These are phyloP conservation scores for Rattus rattus DNA, from an alignment of 2,113 vertebrate species.

Conservation along the genomic window DNA sequence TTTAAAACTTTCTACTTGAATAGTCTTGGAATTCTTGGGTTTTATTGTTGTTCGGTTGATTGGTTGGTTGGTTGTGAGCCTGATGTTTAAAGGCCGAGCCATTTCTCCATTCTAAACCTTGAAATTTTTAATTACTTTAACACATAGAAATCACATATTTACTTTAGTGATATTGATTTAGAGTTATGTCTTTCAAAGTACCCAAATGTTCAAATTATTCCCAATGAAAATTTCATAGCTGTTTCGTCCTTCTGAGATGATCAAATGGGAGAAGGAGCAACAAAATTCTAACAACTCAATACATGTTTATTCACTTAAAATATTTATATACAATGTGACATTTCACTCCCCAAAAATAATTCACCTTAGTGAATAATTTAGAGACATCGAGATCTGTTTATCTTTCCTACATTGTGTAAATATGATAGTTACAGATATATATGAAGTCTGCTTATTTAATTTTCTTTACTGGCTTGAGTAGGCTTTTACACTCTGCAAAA, in stretches of 20 bases:
- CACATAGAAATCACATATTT: not conserved
- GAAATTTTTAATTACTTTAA: not conserved
- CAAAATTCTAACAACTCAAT: conserved; percentile 17
- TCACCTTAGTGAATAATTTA: conserved; percentile 69
- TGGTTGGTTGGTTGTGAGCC: not conserved
- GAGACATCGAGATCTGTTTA: conserved; percentile 63
- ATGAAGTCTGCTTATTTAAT: conserved; percentile 58
- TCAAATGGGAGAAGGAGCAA: not conserved
- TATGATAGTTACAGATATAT: conserved; percentile 27
- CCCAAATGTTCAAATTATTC: not conserved
- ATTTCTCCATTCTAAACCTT: not conserved
- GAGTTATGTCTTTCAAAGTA: not conserved
- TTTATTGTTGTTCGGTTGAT: too few species aligned
- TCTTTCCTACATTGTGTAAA: not conserved
- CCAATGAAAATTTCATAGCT: not conserved
- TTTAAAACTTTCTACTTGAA: not conserved
- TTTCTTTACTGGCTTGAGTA: conserved; percentile 42
- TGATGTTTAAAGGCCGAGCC: not conserved
- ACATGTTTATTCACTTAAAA: conserved; percentile 55
- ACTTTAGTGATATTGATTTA: not conserved
- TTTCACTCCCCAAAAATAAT: conserved; percentile 51
- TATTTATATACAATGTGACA: conserved; percentile 55
- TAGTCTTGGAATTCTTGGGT: not conserved
- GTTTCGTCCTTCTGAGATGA: not conserved
- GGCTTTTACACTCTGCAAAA: not conserved